phyloP scores from a whole-genome alignment of 2,888 invertebrate genomes.

The Caenorhabditis auriculariae region DNA sequence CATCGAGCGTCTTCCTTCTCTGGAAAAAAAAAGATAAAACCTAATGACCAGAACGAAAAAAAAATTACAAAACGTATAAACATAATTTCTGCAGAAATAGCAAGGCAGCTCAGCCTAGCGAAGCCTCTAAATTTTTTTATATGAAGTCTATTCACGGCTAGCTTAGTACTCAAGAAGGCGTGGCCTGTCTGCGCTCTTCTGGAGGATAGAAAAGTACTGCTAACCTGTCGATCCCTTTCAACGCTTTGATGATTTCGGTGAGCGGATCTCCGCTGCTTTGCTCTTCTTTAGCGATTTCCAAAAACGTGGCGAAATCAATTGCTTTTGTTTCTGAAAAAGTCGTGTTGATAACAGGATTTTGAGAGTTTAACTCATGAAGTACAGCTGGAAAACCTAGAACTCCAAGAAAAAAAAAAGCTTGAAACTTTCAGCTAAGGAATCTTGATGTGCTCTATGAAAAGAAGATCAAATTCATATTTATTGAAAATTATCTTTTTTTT shows the following conservation, averaged over 20 bases:
- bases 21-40: conserved; percentile 5
- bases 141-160: background rate
- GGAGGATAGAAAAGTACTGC: no score
- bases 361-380: no score
- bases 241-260: conserved; percentile 40
- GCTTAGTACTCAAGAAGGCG: background rate
- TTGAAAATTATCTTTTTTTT: no score
- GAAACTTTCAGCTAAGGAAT: no score
- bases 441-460: no score
- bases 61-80: background rate
- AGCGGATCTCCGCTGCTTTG: conserved; percentile 33
- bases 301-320: conserved; percentile 36
- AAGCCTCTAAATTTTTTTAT: background rate
- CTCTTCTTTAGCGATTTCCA: conserved; percentile 36
- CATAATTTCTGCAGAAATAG: background rate
- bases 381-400: no score
- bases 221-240: conserved; percentile 34
- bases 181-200: no score
- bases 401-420: no score
- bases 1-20: conserved; percentile 25
- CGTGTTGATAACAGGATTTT: no score
- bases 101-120: background rate
- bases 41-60: background rate
- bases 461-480: no score
- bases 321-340: conserved; percentile 25